phyloP scores from a whole-genome alignment of 2,888 invertebrate species.

The Agrochola litura region DNA sequence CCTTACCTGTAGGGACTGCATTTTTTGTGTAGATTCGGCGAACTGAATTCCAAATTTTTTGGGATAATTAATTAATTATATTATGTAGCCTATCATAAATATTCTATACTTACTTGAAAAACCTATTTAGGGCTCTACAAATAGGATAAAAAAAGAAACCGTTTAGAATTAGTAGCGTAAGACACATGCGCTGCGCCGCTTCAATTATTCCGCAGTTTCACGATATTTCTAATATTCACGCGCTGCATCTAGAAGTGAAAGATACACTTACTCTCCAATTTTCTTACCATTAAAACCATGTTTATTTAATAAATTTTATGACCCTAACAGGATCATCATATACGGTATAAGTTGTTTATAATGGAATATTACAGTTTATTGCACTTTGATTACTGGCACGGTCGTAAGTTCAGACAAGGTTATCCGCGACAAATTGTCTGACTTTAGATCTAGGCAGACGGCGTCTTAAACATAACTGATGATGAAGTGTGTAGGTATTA shows the following conservation, averaged over 20 bases:
- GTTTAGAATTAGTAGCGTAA: background rate
- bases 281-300: background rate
- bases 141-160: background rate
- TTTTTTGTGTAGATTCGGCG: background rate
- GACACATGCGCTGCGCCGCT: too few species aligned
- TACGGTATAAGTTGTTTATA: conserved; percentile 17
- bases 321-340: background rate
- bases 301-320: background rate
- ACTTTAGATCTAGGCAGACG: conserved; percentile 18
- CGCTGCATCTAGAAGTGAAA: background rate
- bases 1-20: background rate
- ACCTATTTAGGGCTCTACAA: background rate
- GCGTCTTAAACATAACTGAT: too few species aligned
- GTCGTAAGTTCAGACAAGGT: conserved; percentile 17
- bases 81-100: background rate
- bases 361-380: conserved; percentile 21
- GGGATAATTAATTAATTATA: too few species aligned
- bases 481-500: too few species aligned
- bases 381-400: conserved; percentile 8
- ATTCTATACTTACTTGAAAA: background rate
- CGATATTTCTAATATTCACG: background rate
- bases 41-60: background rate
- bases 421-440: conserved; percentile 16
- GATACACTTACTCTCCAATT: background rate
- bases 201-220: background rate